These are phyloP conservation scores for Phalanger gymnotis DNA, from an alignment of 2,797 vertebrate genomes.

Conservation along the genomic window DNA sequence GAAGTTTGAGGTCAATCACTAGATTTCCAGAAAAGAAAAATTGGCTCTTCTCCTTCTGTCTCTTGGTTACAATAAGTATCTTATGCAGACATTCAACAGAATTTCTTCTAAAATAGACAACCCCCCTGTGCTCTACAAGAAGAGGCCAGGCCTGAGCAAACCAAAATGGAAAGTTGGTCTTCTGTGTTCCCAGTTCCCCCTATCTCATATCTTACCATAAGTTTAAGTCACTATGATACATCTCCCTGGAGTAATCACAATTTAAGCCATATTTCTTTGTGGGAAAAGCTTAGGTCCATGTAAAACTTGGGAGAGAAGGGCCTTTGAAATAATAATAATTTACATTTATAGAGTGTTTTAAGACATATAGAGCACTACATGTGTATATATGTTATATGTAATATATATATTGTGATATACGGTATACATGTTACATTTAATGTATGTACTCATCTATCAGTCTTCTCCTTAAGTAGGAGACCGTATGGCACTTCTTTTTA, in stretches of 20 bases:
- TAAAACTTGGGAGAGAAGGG: too few relatives aligned
- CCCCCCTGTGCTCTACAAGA: not conserved
- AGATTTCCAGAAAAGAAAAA: constrained; percentile 10
- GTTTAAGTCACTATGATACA: too few relatives aligned
- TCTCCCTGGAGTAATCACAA: too few relatives aligned
- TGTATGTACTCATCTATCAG: not conserved
- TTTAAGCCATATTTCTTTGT: too few relatives aligned
- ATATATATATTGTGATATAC: not conserved
- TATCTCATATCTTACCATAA: too few relatives aligned
- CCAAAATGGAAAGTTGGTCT: too few relatives aligned
- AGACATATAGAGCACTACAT: not conserved
- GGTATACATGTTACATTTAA: too few relatives aligned
- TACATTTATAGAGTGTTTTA: not conserved
- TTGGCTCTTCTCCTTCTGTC: not conserved
- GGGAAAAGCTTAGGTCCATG: too few relatives aligned
- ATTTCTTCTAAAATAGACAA: constrained; percentile 14
- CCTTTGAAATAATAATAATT: not conserved
- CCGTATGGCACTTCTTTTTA: not conserved
- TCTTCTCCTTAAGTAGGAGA: not conserved
- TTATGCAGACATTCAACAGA: constrained; percentile 27
- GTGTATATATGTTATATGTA: not conserved
- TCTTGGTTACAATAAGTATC: not conserved
- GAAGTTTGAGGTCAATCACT: not conserved
- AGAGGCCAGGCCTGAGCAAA: too few relatives aligned
- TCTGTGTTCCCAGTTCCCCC: too few relatives aligned